Conservation (phyloP, 2,113 vertebrate species). For the Ameiurus melas region DNA sequence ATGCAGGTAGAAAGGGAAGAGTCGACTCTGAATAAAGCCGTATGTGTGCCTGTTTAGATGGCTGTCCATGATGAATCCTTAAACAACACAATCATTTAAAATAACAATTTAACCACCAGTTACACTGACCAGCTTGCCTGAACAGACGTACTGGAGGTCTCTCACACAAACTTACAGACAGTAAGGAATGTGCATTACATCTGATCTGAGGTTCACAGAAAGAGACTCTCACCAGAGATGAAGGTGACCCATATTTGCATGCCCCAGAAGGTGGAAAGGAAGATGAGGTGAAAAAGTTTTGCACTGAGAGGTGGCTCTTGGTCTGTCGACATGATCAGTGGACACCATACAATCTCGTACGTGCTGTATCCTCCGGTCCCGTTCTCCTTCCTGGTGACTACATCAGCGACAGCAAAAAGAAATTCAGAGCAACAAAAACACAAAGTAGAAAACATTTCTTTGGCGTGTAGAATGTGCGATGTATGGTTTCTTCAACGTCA, state of each 20-base stretch:
- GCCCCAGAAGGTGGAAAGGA: slow-evolving; percentile 82
- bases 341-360: slow-evolving; percentile 2
- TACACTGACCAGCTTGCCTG: background rate
- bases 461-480: background rate
- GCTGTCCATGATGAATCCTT: slow-evolving; percentile 80
- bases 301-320: slow-evolving; percentile 65
- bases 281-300: slow-evolving; percentile 77
- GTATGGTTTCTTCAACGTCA: background rate
- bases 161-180: background rate
- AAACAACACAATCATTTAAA: background rate
- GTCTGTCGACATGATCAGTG: slow-evolving; percentile 66
- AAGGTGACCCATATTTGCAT: slow-evolving; percentile 85
- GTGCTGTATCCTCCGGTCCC: background rate
- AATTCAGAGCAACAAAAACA: background rate
- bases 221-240: slow-evolving; percentile 70
- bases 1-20: slow-evolving; percentile 82
- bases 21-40: slow-evolving; percentile 75
- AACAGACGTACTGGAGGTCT: background rate
- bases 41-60: slow-evolving; percentile 77
- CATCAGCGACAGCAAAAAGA: background rate
- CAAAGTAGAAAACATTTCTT: background rate
- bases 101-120: background rate
- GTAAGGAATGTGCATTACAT: background rate
- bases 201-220: background rate
- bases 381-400: background rate